These are phyloP conservation scores for Pantherophis vulpinus DNA, from an alignment of 2,797 vertebrate species.

Conservation along the genomic window DNA sequence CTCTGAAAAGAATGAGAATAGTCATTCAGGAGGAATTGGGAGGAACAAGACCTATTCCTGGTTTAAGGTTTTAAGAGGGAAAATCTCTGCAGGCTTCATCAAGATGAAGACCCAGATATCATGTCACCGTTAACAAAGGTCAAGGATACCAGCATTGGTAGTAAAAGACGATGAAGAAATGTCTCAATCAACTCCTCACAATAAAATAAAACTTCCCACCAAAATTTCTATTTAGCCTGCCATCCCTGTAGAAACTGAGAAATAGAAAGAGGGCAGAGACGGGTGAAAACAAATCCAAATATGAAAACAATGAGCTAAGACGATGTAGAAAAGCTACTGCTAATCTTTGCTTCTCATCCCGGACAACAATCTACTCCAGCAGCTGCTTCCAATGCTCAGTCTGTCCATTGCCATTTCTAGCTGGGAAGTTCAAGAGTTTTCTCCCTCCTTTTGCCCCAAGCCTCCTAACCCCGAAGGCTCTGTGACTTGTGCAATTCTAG, in stretches of 20 bases:
- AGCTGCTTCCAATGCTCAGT: background rate
- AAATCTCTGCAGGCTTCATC: background rate
- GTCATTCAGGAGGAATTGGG: background rate
- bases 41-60: background rate
- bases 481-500: background rate
- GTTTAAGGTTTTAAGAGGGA: background rate
- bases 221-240: background rate
- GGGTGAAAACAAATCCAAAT: background rate
- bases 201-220: background rate
- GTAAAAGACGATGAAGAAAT: background rate
- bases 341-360: background rate
- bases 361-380: background rate
- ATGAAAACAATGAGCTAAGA: background rate
- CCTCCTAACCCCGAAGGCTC: background rate
- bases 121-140: too few relatives aligned
- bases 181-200: background rate
- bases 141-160: background rate
- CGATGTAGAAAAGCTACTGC: background rate
- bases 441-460: background rate
- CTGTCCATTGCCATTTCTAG: background rate
- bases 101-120: background rate
- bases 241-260: background rate
- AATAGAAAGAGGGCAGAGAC: background rate
- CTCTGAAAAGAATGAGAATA: background rate
- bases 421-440: background rate